Evolutionary conservation across 1,140 invertebrate genomes (phyloP), one percentile per base, ranked within the genome.

Genomic region (Hyles euphorbiae): DNA sequence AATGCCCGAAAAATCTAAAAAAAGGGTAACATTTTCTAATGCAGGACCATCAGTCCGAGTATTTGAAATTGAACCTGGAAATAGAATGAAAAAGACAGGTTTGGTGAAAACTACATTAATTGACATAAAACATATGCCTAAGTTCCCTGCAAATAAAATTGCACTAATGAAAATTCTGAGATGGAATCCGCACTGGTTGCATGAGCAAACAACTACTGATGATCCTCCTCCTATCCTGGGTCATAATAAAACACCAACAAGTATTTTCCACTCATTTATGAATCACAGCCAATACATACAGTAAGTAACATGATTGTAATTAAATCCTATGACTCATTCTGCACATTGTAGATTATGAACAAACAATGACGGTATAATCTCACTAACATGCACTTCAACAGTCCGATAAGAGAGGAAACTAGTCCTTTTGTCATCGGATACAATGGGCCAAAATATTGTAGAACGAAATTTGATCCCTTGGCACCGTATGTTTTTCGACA

Each of bases 151-250:
- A 43, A 78, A 83, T 63, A 85, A 84, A 58, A 65, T 78, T 47
- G 80, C 74, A 32, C 51, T 88, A 11, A 83, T 83, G 63, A 87
- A 75, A 72, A 78, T 87, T 55, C 69, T 88, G 3, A 61, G 74
- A 8, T 87, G 85, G 83, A 87, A 84, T 65, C 76, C 81, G 6
- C 74, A 81, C 11, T 88, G 85, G 83, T 64, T 88, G 9, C 65
- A 77, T 47, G 82, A 86, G 67, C 82, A 87, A 65, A 60, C 74
- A 5, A 72, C 68, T 33, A 75, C 70, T 32, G 65, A 68, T 56
- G 72, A 81, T 2, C 82, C 79, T 33, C 83, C 85, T 9, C 85
- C 83, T 34, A 85, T 88, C 56, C 60, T 88, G 43, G 81, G 78
- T 3, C 74, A 83, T 56, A 76, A 74, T 65, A 79, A 77, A 57